Base-by-base conservation (phyloP, 1,140 invertebrate genomes). In the Drosophila nigromelanica region DNA sequence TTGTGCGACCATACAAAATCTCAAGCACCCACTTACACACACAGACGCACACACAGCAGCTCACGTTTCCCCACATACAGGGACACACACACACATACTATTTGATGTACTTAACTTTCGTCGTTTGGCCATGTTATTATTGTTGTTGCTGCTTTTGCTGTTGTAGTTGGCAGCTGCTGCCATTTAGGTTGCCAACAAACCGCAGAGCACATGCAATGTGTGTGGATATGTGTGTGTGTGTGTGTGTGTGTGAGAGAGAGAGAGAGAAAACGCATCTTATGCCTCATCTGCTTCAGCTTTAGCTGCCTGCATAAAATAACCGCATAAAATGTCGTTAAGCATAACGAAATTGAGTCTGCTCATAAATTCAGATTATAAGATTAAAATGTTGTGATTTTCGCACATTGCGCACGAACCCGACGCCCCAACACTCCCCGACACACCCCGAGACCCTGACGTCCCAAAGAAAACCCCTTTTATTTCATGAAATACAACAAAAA, bases 321-420 rank as follows among this genome's bases (percentile, higher is more conserved):
- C 83, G 83, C 83, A 89, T 89, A 89, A 89, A 89, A 89, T 83
- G 83, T 89, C 83, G 83, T 89, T 89, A 89, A 89, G 83, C 71
- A 89, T 89, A 89, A 89, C 83, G 83, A 89, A 89, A 89, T 89
- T 89, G 83, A 89, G 83, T 89, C 83, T 81, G 79, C 85, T 83
- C 83, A 89, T 89, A 89, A 89, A 89, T 89, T 89, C 83, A 89
- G 85, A 89, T 89, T 89, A 89, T 89, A 80, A 83, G 83, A 89
- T 89, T 89, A 89, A 89, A 89, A 89, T 89, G 83, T 89, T 87
- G 76, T 87, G 82, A 87, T 87, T 87, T 87, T 87, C 69, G 80
- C 82, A 87, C 77, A 80, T 48, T 48, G 47, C 18, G 48, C 14
- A 39, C 45, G 50, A 35, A 40, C 54, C 21, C 21, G 27, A 24